A percentile compares a stretch with the other conserved stretches of the same genome.
phyloP scores from a whole-genome alignment of 2,797 vertebrate genomes.

The Vultur gryphus region DNA sequence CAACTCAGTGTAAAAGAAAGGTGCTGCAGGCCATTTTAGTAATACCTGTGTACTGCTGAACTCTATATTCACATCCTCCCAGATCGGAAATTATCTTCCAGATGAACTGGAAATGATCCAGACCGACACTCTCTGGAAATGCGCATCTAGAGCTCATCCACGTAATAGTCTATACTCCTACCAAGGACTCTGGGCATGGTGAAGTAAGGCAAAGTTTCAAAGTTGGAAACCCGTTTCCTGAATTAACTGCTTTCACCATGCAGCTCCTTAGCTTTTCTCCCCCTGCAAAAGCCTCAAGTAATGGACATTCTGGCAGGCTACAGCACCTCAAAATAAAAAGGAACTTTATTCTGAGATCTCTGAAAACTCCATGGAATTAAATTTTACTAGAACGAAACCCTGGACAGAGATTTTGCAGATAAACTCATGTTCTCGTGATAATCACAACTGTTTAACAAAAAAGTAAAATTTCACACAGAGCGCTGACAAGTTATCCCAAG shows the following conservation, averaged over 20 bases:
- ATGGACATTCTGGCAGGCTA: background rate
- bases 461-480: background rate
- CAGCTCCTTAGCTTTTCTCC: background rate
- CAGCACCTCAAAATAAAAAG: background rate
- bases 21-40: background rate
- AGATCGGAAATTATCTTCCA: background rate
- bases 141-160: background rate
- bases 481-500: background rate
- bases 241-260: background rate
- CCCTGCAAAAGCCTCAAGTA: background rate
- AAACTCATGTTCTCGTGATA: background rate
- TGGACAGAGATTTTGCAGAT: background rate
- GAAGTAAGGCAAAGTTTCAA: background rate
- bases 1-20: background rate
- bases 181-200: background rate
- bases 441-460: background rate
- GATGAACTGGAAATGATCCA: background rate
- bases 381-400: background rate
- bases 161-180: background rate
- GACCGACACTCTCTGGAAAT: background rate
- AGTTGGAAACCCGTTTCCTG: background rate
- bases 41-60: background rate
- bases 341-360: background rate
- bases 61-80: background rate
- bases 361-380: background rate